Base-by-base conservation (phyloP, 2,113 vertebrate genomes). In the Triplophysa rosa region DNA sequence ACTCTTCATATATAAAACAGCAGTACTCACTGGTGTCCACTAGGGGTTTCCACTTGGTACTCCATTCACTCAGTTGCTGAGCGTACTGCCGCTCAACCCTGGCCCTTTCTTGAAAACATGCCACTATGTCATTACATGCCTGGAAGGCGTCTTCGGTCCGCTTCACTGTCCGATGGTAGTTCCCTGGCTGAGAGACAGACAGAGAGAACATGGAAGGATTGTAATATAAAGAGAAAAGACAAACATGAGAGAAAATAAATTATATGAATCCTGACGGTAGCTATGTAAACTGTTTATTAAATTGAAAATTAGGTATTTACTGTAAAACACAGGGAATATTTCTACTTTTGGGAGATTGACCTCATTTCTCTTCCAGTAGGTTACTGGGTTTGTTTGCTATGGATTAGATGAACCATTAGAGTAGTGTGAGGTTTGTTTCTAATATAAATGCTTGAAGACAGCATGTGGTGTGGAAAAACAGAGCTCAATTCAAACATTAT, bases 71-170 rank as follows among this genome's bases (percentile, higher is more conserved):
- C 66, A 95, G 93, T 87, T 95, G 93, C 87, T 92, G 90, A 0
- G 94, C 93, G 24, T 95, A 95, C 83, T 91, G 93, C 42, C 91
- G 64, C 87, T 95, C 94, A 70, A 95, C 90, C 2, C 93, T 93
- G 0, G 94, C 94, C 14, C 94, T 75, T 85, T 95, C 94, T 67
- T 94, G 94, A 89, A 95, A 94, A 79, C 94, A 95, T 0, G 88
- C 70, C 80, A 94, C 89, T 3, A 95, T 91, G 86, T 95, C 94
- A 40, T 92, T 93, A 56, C 94, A 95, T 29, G 93, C 90, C 80
- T 92, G 93, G 86, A 93, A 94, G 14, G 93, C 85, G 23, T 95
- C 93, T 47, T 94, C 93, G 4, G 92, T 91, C 4, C 94, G 90
- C 80, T 90, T 92, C 66, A 94, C 93, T 0, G 93, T 94, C 82